Base-by-base conservation (phyloP, 2,888 invertebrate genomes). In the Megaustenia siamemsis region DNA sequence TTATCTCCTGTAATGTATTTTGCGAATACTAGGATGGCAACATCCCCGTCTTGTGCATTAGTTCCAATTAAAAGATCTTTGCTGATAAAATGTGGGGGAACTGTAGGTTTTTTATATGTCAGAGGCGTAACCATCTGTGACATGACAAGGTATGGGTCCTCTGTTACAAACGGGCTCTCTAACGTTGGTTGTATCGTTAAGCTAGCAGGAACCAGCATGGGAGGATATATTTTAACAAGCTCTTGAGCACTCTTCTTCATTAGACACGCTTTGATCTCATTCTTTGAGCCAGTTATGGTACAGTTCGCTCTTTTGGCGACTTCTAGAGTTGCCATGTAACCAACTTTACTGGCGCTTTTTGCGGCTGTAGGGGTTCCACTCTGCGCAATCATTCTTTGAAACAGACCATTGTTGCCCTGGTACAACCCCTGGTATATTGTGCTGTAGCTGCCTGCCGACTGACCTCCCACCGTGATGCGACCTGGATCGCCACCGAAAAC, bases 371-470 rank as follows among this genome's bases (percentile, higher is more conserved):
- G 60, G 0, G 71, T 78, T 4, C 56, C 78, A 28, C 78, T 83
- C 53, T 80, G 80, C 1, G 80, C 80, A 18, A 80, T 69, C 69
- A 80, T 53, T n/a, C 80, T 45, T 32, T 80, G 68, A 35, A 80
- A 80, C 3, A 80, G 69, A 6, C 45, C 32, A 32, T 53, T 69
- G 38, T 80, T 80, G 0, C 49, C 68, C 15, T 45, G 3, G 53
- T 69, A 69, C 69, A 82, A 45, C 1, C 73, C 82, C 32, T 82
- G 82, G 24, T 32, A 38, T 28, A 82, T 43, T 5, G 76, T 32
- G 53, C 82, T 82, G n/a, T 45, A 75, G 38, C 76, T 76, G 18
- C 82, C 82, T 66, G 82, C 76, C 18, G 76, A 76, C 12, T 76
- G 49, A 1, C 82, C 82, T 40, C 75, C 75, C 0, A 82, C 45